Percentiles rank a stretch among this genome's conserved stretches.
phyloP scores from a whole-genome alignment of 2,888 invertebrate species.

The Cephus rjabovi region DNA sequence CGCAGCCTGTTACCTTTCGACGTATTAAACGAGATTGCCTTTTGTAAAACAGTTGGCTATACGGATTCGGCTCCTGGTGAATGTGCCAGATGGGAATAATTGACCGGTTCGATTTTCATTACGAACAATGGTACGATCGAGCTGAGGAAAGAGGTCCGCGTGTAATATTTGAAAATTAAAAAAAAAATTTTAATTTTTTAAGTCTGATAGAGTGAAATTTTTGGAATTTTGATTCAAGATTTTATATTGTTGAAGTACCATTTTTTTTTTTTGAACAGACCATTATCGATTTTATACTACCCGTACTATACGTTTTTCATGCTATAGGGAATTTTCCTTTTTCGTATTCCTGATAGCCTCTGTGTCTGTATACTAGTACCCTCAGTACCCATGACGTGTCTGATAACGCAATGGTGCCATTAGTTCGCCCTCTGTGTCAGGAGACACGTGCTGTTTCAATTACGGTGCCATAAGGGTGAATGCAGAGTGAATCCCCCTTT shows the following conservation, averaged over 20 bases:
- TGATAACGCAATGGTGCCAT: conserved; percentile 49
- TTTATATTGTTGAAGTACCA: too few relatives aligned
- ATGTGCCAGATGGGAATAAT: background rate
- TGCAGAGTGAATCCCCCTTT: conserved; percentile 5
- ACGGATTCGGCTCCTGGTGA: conserved; percentile 25
- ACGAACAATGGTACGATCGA: background rate
- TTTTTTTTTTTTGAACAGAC: background rate
- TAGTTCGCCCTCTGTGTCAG: conserved; percentile 42
- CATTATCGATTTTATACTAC: conserved; percentile 8
- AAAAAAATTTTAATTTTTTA: background rate
- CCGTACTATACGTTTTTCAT: conserved; percentile 4
- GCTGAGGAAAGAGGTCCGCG: too few relatives aligned
- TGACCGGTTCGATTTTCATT: background rate
- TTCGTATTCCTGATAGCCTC: conserved; percentile 2
- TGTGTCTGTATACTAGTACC: background rate
- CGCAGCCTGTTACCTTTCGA: conserved; percentile 32
- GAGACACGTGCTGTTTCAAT: conserved; percentile 55
- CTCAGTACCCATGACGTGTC: conserved; percentile 29
- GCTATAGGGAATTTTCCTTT: background rate
- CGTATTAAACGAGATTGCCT: conserved; percentile 41
- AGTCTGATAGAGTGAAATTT: background rate
- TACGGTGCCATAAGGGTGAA: conserved; percentile 35
- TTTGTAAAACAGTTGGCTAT: conserved; percentile 45
- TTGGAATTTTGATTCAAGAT: background rate
- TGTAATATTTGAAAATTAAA: too few relatives aligned